Conservation (phyloP, 2,797 vertebrate genomes). For the Microctenopoma lineatum region DNA sequence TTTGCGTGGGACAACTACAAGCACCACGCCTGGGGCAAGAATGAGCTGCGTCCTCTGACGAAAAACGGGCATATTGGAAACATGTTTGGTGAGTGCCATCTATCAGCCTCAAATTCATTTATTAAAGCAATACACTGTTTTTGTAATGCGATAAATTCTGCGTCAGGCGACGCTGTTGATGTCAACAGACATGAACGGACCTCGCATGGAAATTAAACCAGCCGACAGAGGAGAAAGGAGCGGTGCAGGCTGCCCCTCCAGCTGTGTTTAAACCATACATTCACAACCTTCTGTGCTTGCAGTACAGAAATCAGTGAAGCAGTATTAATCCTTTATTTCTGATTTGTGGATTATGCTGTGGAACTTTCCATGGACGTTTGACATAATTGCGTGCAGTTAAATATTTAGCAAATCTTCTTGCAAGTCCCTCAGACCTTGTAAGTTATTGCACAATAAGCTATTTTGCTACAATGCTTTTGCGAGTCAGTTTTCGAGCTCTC, state of each 20-base stretch:
- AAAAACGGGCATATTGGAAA: constrained; percentile 93
- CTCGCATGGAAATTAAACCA: background rate
- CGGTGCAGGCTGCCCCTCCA: background rate
- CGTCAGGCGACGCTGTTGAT: background rate
- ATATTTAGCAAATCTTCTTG: too few species aligned
- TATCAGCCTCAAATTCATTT: background rate
- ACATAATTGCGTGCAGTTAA: background rate
- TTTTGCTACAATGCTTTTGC: background rate
- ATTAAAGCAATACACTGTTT: background rate
- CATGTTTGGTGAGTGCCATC: constrained; percentile 93
- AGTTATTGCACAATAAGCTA: background rate
- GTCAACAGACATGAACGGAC: background rate
- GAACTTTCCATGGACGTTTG: constrained; percentile 11
- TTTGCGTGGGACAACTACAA: constrained; percentile 98
- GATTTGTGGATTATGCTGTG: background rate
- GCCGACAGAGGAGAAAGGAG: constrained; percentile 1
- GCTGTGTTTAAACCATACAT: constrained; percentile 10
- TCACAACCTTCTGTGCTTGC: constrained; percentile 3
- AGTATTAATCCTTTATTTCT: constrained; percentile 7
- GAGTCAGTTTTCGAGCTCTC: background rate
- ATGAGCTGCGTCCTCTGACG: constrained; percentile 93
- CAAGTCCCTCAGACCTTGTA: too few species aligned
- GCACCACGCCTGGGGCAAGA: constrained; percentile 92
- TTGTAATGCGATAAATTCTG: background rate
- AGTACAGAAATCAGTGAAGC: constrained; percentile 6